Conservation (phyloP, 2,888 invertebrate species). For the Brachyptera risi region DNA sequence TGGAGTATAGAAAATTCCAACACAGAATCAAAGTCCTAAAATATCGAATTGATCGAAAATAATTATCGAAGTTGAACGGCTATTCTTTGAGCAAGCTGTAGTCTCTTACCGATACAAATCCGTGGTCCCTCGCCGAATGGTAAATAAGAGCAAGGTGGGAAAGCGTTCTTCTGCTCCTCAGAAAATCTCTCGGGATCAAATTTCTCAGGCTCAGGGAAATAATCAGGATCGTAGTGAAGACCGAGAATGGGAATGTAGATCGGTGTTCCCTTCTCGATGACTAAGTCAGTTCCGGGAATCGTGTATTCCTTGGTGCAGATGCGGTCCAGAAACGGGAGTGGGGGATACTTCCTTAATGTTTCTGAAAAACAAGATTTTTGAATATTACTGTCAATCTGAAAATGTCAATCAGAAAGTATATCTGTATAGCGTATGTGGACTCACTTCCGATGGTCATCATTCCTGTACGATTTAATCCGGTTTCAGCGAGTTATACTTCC, state of each 20-base stretch:
- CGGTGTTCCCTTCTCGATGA: slow-evolving; percentile 24
- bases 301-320: slow-evolving; percentile 37
- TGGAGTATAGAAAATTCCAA: too few species aligned
- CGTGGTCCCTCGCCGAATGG: slow-evolving; percentile 32
- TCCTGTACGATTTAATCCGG: too few species aligned
- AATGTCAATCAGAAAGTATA: too few species aligned
- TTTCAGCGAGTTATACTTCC: too few species aligned
- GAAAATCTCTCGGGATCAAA: slow-evolving; percentile 30
- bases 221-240: slow-evolving; percentile 24
- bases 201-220: slow-evolving; percentile 26
- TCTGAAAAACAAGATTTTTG: too few species aligned
- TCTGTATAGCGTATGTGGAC: too few species aligned
- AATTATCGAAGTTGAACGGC: too few species aligned
- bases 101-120: slow-evolving; percentile 29
- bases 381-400: too few species aligned
- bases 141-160: slow-evolving; percentile 22
- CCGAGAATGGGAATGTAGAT: slow-evolving; percentile 22
- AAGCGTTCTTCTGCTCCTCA: slow-evolving; percentile 25
- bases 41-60: too few species aligned
- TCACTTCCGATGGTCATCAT: too few species aligned
- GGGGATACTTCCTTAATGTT: slow-evolving; percentile 39
- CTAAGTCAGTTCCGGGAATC: slow-evolving; percentile 33
- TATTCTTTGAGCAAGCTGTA: background rate
- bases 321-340: slow-evolving; percentile 38
- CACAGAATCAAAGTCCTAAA: too few species aligned